Evolutionary conservation across 1,140 invertebrate species (phyloP), one percentile per base, ranked within the genome.

Genomic region (Steinernema khuongi): DNA sequence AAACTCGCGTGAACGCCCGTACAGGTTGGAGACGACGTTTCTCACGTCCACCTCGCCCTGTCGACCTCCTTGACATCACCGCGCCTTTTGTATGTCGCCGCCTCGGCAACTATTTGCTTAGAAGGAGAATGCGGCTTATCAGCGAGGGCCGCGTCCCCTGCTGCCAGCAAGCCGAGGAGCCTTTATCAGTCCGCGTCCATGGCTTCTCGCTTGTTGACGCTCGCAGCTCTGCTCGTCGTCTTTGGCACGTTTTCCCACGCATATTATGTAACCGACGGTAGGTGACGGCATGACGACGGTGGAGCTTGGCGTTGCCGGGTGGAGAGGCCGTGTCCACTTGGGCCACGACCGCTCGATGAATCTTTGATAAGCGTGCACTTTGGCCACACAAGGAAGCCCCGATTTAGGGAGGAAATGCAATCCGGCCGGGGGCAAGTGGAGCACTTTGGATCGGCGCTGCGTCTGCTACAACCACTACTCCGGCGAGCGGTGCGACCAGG

Each of bases 361-460:
- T n/a, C n/a, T n/a, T n/a, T n/a, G 50, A 60, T 60, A 60, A 60
- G 50, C 14, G 26, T 60, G 50, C 50, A 11, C 50, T 60, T 60
- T 60, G 14, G n/a, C n/a, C n/a, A n/a, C n/a, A n/a, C n/a, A n/a
- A n/a, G n/a, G n/a, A n/a, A n/a, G n/a, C n/a, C n/a, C n/a, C n/a
- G n/a, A 7, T 60, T 60, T 26, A 60, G 50, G 14, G 7, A 11
- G 50, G 50, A 60, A 60, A 60, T 60, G 50, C 22, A 60, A 60
- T 22, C 50, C 50, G 7, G 26, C 4, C 50, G 50, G 50, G 2
- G 50, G 50, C 4, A 60, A 60, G 19, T 60, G 50, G 50, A 60
- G 50, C 50, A 17, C 4, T 26, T 11, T 14, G 7, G 50, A 26
- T 22, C 7, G 26, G 4, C 50, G 26, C 4, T 60, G 50, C 50